Conservation (phyloP, 2,113 vertebrate species). For the Stegostoma tigrinum region DNA sequence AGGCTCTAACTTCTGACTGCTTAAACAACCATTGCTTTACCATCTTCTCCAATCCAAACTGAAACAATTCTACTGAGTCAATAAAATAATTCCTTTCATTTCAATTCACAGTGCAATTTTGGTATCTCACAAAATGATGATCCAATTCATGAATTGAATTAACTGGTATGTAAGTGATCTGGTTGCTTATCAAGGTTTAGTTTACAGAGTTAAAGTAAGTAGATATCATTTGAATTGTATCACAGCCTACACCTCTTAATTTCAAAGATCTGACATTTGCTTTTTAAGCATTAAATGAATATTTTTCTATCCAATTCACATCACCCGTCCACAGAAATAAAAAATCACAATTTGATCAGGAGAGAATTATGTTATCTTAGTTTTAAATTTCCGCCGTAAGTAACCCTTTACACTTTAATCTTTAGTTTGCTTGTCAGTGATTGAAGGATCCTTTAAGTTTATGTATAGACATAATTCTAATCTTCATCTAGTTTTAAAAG, state of each 20-base stretch:
- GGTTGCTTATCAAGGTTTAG: neutral
- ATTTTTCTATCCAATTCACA: neutral
- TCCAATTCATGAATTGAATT: neutral
- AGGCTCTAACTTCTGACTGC: neutral
- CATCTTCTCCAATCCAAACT: neutral
- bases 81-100: neutral
- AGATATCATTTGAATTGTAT: neutral
- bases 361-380: neutral
- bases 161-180: neutral
- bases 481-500: neutral
- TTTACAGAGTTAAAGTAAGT: neutral
- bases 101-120: neutral
- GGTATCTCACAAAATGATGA: neutral
- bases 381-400: neutral
- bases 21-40: neutral
- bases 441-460: neutral
- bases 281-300: neutral
- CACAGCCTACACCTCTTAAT: neutral
- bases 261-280: neutral
- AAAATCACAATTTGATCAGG: neutral
- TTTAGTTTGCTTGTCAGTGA: neutral
- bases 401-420: neutral
- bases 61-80: neutral
- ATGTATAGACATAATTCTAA: neutral
- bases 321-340: neutral